Percentiles rank a stretch among this genome's conserved stretches.
phyloP scores from a whole-genome alignment of 2,888 invertebrate genomes.

The Anodontia alba region DNA sequence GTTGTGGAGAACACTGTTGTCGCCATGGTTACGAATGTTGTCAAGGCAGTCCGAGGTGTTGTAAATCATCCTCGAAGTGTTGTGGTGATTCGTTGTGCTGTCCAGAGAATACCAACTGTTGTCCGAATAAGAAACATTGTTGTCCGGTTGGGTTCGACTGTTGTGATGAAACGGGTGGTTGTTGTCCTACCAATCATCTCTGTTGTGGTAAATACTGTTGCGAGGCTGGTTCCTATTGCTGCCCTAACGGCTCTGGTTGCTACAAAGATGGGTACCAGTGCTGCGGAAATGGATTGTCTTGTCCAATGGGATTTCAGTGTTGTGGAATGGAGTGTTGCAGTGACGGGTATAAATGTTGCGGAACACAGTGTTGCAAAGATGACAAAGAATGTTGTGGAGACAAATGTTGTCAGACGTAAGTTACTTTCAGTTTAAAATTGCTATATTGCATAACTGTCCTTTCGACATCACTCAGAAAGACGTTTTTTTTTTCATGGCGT shows the following conservation, averaged over 20 bases:
- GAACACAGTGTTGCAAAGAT: conserved; percentile 31
- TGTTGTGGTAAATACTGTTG: conserved; percentile 58
- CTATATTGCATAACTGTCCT: too few relatives aligned
- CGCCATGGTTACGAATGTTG: conserved; percentile 51
- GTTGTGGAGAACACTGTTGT: conserved; percentile 59
- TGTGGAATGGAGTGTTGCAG: conserved; percentile 52
- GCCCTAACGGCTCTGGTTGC: conserved; percentile 53
- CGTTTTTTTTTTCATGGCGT: too few relatives aligned
- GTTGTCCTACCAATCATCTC: conserved; percentile 41
- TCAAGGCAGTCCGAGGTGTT: conserved; percentile 49
- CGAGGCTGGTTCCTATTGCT: conserved; percentile 41
- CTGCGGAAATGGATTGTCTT: conserved; percentile 55
- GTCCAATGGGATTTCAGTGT: conserved; percentile 44
- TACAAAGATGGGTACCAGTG: conserved; percentile 48
- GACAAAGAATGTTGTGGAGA: conserved; percentile 33
- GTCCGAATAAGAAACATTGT: conserved; percentile 52
- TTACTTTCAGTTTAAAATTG: too few relatives aligned
- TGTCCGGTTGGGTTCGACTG: conserved; percentile 46
- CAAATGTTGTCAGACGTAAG: conserved; percentile 40
- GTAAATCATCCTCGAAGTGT: conserved; percentile 41
- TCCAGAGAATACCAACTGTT: conserved; percentile 44
- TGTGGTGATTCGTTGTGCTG: conserved; percentile 54
- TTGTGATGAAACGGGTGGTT: conserved; percentile 46
- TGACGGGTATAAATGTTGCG: conserved; percentile 35
- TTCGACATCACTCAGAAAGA: too few relatives aligned